A percentile compares a stretch with the other conserved stretches of the same genome.
Conservation (phyloP, 2,797 vertebrate species). For the Microhierax caerulescens region DNA sequence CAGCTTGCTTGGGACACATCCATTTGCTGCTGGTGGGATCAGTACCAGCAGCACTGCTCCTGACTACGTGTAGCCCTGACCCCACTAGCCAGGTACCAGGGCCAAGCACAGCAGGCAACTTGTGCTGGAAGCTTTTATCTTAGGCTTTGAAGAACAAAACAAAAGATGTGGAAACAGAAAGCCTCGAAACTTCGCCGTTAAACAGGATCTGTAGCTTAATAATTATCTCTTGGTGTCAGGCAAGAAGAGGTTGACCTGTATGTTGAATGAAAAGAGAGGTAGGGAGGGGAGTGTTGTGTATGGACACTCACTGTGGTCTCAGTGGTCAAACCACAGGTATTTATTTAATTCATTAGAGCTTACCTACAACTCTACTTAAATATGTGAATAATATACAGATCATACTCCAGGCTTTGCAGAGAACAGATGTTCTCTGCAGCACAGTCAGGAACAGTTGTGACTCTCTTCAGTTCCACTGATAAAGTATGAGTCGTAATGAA, state of each 20-base stretch:
- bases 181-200: not conserved
- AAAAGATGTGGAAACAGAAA: not conserved
- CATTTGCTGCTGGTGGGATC: not conserved
- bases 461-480: not conserved
- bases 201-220: not conserved
- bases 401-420: not conserved
- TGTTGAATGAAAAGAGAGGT: not conserved
- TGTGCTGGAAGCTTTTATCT: not conserved
- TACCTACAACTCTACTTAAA: not conserved
- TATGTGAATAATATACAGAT: not conserved
- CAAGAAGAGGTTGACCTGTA: not conserved
- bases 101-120: not conserved
- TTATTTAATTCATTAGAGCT: slow-evolving; percentile 3
- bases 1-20: fast-evolving
- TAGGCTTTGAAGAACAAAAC: not conserved
- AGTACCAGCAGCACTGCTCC: not conserved
- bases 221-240: not conserved
- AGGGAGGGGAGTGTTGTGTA: not conserved
- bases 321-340: not conserved
- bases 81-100: not conserved
- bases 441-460: not conserved
- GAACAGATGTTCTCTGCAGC: not conserved
- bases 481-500: not conserved
- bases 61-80: fast-evolving
- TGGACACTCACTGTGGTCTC: not conserved